Evolutionary conservation across 2,113 vertebrate genomes (phyloP).

Genomic region (Heterotis niloticus): DNA sequence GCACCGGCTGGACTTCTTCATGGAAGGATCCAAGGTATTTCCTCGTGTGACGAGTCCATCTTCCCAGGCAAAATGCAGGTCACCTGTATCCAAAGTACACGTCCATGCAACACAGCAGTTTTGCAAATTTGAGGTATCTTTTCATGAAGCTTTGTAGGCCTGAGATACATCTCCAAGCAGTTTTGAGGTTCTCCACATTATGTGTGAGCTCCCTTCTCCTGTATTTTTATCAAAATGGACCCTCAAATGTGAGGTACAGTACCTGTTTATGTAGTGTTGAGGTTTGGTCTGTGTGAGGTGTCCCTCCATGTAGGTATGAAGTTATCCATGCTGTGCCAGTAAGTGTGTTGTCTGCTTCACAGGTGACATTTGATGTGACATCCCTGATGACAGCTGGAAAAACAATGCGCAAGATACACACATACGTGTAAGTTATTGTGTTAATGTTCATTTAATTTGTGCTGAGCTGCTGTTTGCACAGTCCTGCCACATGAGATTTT

Average conservation of each 20-base stretch:
- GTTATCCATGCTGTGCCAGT: neutral
- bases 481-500: neutral
- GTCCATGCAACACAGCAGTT: neutral
- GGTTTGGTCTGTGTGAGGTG: too few relatives aligned
- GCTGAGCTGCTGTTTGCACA: too few relatives aligned
- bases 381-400: neutral
- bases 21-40: constrained; percentile 75
- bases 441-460: neutral
- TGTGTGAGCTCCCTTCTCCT: too few relatives aligned
- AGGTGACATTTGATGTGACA: constrained; percentile 40
- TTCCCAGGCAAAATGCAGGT: neutral
- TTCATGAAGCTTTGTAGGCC: neutral
- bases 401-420: neutral
- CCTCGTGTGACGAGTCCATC: neutral
- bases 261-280: too few relatives aligned
- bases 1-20: constrained; percentile 78
- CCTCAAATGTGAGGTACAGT: neutral
- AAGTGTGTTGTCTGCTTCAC: constrained; percentile 6
- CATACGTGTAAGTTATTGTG: constrained; percentile 28
- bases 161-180: neutral
- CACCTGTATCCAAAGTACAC: too few relatives aligned
- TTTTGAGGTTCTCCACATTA: too few relatives aligned
- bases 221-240: too few relatives aligned
- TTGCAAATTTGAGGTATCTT: neutral
- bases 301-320: too few relatives aligned